Evolutionary conservation across 2,888 invertebrate species (phyloP), one percentile per base, ranked within the genome.

Genomic region (Drosophila hawaiiensis): DNA sequence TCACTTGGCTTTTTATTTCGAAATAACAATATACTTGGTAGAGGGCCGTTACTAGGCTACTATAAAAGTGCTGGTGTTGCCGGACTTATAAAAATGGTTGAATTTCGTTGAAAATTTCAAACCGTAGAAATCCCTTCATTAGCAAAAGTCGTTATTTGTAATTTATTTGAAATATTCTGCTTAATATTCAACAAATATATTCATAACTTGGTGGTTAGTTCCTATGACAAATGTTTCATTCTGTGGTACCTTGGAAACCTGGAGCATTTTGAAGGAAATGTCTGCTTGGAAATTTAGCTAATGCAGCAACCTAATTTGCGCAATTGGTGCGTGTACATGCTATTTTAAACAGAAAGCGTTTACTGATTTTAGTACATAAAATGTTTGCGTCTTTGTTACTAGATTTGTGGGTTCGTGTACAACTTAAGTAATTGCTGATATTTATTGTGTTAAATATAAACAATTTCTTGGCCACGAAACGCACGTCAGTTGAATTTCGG

Each of bases 31-130:
- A 19, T 16, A 22, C 16, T 43, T 67, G 31, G 37, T n/a, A 56
- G 28, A 39, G 33, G 25, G 49, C 4, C 49, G 78, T 73, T 60
- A 25, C 78, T 35, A 47, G 50, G 68, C 78, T 78, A 78, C 78
- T 4, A 16, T 12, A 4, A 16, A 25, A 12, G 6, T 1, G 22
- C 7, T 2, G 16, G 39, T 4, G 66, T 22, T 66, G 52, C 39
- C 65, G 7, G 50, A 33, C 16, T 7, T 9, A 14, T n/a, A 1
- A 2, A 37, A 50, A 50, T 19, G 10, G 10, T 50, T 50, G 2
- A 14, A 9, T 2, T 7, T 2, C 47, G 22, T 25, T 16, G 16
- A 25, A 9, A 16, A 9, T 7, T 16, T 47, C 9, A 37, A 19
- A 1, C 19, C 19, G 19, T 37, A 7, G 37, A 2, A 37, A 2